These are phyloP conservation scores for Seira ritae DNA, from an alignment of 2,888 invertebrate genomes.

Conservation along the genomic window DNA sequence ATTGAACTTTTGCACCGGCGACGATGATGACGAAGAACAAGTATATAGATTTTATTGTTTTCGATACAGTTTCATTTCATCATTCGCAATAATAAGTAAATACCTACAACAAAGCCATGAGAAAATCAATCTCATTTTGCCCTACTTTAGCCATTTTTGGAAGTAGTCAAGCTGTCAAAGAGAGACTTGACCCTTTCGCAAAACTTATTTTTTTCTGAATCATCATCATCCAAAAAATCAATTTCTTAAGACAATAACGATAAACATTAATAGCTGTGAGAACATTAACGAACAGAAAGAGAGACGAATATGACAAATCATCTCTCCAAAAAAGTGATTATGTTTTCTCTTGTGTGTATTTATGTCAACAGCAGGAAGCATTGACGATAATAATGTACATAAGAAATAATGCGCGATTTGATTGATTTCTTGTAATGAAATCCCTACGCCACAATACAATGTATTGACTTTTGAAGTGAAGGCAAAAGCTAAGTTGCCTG, in stretches of 20 bases:
- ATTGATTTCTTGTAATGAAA: slow-evolving; percentile 8
- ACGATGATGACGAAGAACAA: too few relatives aligned
- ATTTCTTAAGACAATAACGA: slow-evolving; percentile 21
- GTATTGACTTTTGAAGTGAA: neutral
- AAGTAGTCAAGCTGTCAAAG: slow-evolving; percentile 38
- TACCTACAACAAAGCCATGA: slow-evolving; percentile 45
- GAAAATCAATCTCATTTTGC: slow-evolving; percentile 69
- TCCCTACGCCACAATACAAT: too few relatives aligned
- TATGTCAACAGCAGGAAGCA: slow-evolving; percentile 5
- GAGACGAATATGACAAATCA: slow-evolving; percentile 38
- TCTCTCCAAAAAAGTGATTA: neutral
- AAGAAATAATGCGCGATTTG: too few relatives aligned
- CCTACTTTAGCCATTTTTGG: slow-evolving; percentile 70
- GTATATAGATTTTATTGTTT: slow-evolving; percentile 13
- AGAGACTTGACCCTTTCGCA: slow-evolving; percentile 49
- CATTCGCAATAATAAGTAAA: neutral
- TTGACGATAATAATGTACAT: slow-evolving; percentile 8
- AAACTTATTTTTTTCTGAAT: slow-evolving; percentile 39
- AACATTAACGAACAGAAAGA: slow-evolving; percentile 7
- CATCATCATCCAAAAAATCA: slow-evolving; percentile 29
- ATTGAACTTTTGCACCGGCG: too few relatives aligned
- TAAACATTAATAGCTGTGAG: slow-evolving; percentile 13
- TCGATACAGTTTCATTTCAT: neutral
- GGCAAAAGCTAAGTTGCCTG: neutral
- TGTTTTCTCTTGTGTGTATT: neutral